Evolutionary conservation across 2,888 invertebrate genomes (phyloP).

Genomic region (Conomelus anceps): DNA sequence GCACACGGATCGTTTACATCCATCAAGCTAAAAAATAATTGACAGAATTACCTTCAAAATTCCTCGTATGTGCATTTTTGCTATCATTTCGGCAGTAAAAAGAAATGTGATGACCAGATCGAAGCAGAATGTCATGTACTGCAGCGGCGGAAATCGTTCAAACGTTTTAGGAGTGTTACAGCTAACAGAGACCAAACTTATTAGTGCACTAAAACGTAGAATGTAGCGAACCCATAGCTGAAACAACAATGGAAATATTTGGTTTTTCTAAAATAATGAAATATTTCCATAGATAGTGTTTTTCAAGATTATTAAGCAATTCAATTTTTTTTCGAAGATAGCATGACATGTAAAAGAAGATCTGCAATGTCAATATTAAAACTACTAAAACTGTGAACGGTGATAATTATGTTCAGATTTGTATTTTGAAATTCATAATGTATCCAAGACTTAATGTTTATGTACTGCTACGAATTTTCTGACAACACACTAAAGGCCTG

Average conservation of each 20-base stretch:
- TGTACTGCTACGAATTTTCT: too few species aligned
- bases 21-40: not conserved
- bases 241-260: conserved; percentile 38
- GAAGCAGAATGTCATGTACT: conserved; percentile 82
- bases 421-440: too few species aligned
- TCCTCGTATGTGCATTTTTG: conserved; percentile 95
- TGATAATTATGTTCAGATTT: too few species aligned
- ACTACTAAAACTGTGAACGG: too few species aligned
- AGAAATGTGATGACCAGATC: conserved; percentile 86
- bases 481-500: too few species aligned
- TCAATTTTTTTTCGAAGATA: not conserved
- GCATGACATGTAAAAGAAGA: not conserved
- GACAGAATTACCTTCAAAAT: conserved; percentile 61
- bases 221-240: conserved; percentile 83
- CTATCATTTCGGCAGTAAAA: conserved; percentile 97
- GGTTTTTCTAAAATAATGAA: too few species aligned
- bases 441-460: too few species aligned
- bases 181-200: conserved; percentile 92
- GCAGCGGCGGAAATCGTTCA: conserved; percentile 75
- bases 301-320: too few species aligned
- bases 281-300: too few species aligned
- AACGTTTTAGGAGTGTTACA: conserved; percentile 97
- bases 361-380: too few species aligned
- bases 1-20: too few species aligned
- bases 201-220: conserved; percentile 81